Conservation (phyloP, 2,113 vertebrate species). For the Barbus barbus region DNA sequence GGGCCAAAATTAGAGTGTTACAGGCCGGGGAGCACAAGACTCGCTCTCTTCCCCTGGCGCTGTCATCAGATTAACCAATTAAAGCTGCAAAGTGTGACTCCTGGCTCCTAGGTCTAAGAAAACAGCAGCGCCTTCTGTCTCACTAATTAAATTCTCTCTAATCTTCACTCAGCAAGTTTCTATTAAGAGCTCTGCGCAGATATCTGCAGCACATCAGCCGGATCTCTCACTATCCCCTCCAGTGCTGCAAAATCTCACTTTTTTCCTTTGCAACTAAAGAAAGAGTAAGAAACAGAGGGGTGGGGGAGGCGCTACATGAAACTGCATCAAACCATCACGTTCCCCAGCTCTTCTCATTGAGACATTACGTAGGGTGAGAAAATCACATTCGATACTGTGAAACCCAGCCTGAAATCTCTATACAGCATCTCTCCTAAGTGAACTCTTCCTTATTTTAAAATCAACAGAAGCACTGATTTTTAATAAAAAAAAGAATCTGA, state of each 20-base stretch:
- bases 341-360: neutral
- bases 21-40: constrained; percentile 14
- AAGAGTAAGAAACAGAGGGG: neutral
- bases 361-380: neutral
- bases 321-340: neutral
- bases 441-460: neutral
- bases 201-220: constrained; percentile 10
- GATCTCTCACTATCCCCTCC: neutral
- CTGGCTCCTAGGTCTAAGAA: constrained; percentile 45
- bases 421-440: neutral
- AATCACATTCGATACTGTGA: neutral
- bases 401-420: neutral
- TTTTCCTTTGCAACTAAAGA: neutral
- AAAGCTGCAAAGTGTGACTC: constrained; percentile 49
- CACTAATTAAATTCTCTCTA: constrained; percentile 44
- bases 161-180: constrained; percentile 37
- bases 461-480: neutral
- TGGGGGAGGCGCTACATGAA: neutral
- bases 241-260: constrained; percentile 12
- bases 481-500: neutral
- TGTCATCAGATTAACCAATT: constrained; percentile 65
- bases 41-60: constrained; percentile 37
- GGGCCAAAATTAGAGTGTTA: constrained; percentile 40
- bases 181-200: neutral
- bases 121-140: constrained; percentile 34